Evolutionary conservation across 2,797 vertebrate species (phyloP).

Genomic region (Cirrhinus mrigala): DNA sequence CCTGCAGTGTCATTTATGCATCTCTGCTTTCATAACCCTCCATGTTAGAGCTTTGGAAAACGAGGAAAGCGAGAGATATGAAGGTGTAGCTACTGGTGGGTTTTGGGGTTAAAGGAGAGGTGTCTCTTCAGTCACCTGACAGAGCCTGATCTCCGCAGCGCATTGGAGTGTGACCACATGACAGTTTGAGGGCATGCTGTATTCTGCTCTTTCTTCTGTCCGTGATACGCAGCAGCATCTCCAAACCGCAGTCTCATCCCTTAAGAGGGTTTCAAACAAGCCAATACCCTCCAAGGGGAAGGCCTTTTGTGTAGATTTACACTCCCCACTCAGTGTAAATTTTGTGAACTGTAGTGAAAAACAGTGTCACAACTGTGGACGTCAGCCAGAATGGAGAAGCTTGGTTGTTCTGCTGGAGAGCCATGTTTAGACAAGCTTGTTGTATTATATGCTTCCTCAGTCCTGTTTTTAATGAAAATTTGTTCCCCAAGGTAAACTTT

Average conservation of each 20-base stretch:
- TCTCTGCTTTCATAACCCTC: conserved; percentile 36
- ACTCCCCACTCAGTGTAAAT: conserved; percentile 1
- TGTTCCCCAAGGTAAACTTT: neutral
- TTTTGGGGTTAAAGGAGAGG: conserved; percentile 56
- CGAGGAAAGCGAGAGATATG: conserved; percentile 13
- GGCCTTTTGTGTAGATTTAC: conserved; percentile 27
- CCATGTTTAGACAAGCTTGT: neutral
- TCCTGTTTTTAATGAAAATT: conserved; percentile 10
- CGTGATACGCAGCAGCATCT: conserved; percentile 4
- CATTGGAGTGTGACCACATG: conserved; percentile 60
- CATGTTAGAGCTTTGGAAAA: conserved; percentile 12
- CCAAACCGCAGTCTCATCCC: conserved; percentile 28
- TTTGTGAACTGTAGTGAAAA: conserved; percentile 31
- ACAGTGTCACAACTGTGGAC: neutral
- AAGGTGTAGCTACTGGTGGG: conserved; percentile 24
- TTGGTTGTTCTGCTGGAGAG: neutral
- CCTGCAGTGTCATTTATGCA: conserved; percentile 6
- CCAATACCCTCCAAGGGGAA: neutral
- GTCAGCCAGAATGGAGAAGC: neutral
- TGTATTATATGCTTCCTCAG: neutral
- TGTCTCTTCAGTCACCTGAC: conserved; percentile 62
- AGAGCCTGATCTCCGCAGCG: conserved; percentile 53
- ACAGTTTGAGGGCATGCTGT: conserved; percentile 72
- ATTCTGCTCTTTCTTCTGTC: conserved; percentile 53
- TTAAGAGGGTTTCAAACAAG: conserved; percentile 29